Percentiles rank a stretch among this genome's conserved stretches.
Conservation (phyloP, 1,140 invertebrate species). For the Anoplolepis gracilipes region DNA sequence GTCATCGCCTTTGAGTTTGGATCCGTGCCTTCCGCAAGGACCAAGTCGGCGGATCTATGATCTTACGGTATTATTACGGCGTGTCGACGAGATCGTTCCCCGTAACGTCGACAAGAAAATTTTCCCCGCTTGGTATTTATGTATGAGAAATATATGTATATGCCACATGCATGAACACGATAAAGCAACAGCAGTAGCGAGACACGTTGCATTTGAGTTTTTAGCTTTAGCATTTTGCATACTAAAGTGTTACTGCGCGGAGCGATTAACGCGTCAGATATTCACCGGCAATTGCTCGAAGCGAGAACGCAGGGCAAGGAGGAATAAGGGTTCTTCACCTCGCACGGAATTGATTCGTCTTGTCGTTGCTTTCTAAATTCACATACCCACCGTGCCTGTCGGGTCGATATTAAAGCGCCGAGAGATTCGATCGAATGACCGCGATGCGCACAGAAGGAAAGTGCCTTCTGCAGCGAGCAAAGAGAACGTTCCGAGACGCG, state of each 20-base stretch:
- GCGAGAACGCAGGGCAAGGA: conserved; percentile 1
- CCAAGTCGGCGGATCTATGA: conserved; percentile 51
- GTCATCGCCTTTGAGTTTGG: conserved; percentile 75
- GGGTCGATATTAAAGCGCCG: conserved; percentile 50
- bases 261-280: conserved; percentile 60
- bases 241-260: conserved; percentile 48
- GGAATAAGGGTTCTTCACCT: not conserved
- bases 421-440: conserved; percentile 50
- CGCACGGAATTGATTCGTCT: conserved; percentile 52
- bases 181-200: not conserved
- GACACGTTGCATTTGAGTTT: conserved; percentile 32
- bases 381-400: conserved; percentile 17
- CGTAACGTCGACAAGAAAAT: conserved; percentile 52
- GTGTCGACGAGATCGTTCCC: conserved; percentile 32
- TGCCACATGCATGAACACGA: not conserved
- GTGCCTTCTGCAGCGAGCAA: conserved; percentile 57
- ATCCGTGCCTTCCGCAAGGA: conserved; percentile 64
- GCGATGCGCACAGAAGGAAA: conserved; percentile 63
- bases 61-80: conserved; percentile 51
- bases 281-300: conserved; percentile 28
- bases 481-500: conserved; percentile 49
- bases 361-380: conserved; percentile 57
- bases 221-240: conserved; percentile 39
- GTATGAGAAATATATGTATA: conserved; percentile 33
- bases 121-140: conserved; percentile 35